Conservation (phyloP, 64 coral and sea anemone species). For the Montipora cactus region DNA sequence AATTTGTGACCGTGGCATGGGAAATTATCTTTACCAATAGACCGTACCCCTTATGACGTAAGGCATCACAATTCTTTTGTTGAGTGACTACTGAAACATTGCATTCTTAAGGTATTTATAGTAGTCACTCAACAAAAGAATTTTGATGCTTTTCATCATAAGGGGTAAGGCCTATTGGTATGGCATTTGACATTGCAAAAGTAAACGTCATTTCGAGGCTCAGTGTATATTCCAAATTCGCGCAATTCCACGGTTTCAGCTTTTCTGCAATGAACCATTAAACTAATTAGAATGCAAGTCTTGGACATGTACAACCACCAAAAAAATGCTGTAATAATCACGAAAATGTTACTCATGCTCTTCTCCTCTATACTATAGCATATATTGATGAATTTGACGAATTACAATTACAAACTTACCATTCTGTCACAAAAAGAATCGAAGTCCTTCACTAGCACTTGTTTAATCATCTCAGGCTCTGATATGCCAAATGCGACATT, state of each 20-base stretch:
- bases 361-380: neutral
- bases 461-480: constrained; percentile 60
- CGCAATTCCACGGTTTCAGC: neutral
- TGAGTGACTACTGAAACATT: too few relatives aligned
- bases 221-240: neutral
- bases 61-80: too few relatives aligned
- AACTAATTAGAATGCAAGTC: too few relatives aligned
- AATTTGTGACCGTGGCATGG: too few relatives aligned
- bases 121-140: too few relatives aligned
- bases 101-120: too few relatives aligned
- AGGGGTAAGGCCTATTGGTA: too few relatives aligned
- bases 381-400: neutral
- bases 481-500: neutral
- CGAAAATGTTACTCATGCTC: neutral
- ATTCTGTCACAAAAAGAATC: constrained; percentile 47
- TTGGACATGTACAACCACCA: neutral
- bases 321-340: too few relatives aligned
- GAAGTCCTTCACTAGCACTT: constrained; percentile 69
- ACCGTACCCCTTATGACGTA: too few relatives aligned
- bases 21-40: too few relatives aligned
- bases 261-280: neutral
- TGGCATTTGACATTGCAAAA: too few relatives aligned
- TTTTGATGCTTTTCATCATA: too few relatives aligned
- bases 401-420: neutral
- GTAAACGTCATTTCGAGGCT: neutral